Conservation (phyloP, 2,113 vertebrate genomes). For the Eptesicus fuscus region DNA sequence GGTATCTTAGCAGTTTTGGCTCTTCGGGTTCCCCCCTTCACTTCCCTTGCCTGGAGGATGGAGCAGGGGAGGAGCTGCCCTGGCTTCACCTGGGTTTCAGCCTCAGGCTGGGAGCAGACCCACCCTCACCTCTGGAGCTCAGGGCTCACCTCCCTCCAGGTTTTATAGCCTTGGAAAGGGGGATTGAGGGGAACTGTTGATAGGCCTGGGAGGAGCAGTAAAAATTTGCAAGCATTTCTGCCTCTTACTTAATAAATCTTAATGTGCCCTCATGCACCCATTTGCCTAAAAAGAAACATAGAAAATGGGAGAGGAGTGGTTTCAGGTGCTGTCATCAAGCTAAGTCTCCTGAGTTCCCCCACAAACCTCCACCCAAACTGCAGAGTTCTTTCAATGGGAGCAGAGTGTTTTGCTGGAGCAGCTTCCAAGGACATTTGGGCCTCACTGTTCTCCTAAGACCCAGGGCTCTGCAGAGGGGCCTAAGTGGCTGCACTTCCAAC, state of each 20-base stretch:
- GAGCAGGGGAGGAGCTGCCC: neutral
- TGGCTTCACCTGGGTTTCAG: neutral
- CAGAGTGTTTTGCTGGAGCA: neutral
- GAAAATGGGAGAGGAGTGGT: conserved; percentile 42
- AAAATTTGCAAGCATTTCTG: conserved; percentile 80
- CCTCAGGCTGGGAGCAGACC: conserved; percentile 54
- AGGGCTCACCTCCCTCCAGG: conserved; percentile 73
- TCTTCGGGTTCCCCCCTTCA: neutral
- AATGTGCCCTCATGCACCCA: conserved; percentile 71
- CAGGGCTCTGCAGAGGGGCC: neutral
- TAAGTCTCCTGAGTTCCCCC: conserved; percentile 64
- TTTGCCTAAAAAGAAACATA: conserved; percentile 66
- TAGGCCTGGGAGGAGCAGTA: conserved; percentile 77
- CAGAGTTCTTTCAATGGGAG: fast-evolving
- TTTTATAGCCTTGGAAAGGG: conserved; percentile 80
- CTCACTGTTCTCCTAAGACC: neutral
- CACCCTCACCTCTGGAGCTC: conserved; percentile 61
- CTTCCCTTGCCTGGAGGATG: neutral
- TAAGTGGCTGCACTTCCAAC: too few relatives aligned
- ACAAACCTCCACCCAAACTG: neutral
- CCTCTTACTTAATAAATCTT: conserved; percentile 82
- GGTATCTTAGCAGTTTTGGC: neutral
- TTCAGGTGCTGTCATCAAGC: conserved; percentile 61
- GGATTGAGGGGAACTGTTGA: conserved; percentile 78
- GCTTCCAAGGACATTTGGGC: neutral